phyloP scores from a whole-genome alignment of 2,797 vertebrate species.

The Catostomus latipinnis region DNA sequence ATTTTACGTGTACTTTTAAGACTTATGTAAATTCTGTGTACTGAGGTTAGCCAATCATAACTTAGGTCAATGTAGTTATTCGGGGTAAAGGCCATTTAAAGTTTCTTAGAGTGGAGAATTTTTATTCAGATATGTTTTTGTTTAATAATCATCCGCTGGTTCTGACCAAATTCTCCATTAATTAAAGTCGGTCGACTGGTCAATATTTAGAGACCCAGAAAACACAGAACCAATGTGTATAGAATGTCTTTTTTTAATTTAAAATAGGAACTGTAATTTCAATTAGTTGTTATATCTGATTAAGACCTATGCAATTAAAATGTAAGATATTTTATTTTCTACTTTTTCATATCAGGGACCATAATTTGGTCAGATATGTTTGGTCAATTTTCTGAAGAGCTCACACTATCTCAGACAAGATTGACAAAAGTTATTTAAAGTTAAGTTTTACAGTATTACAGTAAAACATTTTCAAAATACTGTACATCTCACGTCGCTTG shows the following conservation, averaged over 20 bases:
- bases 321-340: conserved; percentile 59
- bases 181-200: not conserved
- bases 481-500: not conserved
- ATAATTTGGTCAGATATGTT: not conserved
- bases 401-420: not conserved
- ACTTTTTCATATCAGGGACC: not conserved
- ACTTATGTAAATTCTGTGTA: not conserved
- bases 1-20: too few relatives aligned
- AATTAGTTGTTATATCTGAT: conserved; percentile 71
- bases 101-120: not conserved
- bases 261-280: conserved; percentile 64
- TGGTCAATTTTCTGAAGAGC: conserved; percentile 3
- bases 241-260: conserved; percentile 66
- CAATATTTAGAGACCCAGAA: not conserved
- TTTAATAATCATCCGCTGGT: not conserved
- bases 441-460: not conserved
- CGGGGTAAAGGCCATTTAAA: not conserved
- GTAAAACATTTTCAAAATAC: not conserved
- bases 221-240: not conserved
- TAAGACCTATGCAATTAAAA: conserved; percentile 68
- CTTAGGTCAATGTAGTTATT: not conserved
- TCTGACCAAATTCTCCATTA: not conserved
- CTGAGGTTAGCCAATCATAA: too few relatives aligned
- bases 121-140: not conserved
- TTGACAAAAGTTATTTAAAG: not conserved